Conservation (phyloP, 1,140 invertebrate genomes). For the Danaus melanippus region DNA sequence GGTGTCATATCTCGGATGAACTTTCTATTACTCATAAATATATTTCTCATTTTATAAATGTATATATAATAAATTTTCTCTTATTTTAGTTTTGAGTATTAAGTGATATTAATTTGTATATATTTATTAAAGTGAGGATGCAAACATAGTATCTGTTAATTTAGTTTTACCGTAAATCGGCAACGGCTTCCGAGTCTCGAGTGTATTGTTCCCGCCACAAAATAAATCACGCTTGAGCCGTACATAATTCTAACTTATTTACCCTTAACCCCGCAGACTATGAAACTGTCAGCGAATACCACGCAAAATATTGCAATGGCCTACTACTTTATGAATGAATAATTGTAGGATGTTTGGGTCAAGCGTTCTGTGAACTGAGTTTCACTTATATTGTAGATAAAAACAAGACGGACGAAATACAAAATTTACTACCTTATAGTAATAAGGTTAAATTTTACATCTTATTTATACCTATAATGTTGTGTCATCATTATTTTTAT, state of each 20-base stretch:
- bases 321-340: slow-evolving; percentile 9
- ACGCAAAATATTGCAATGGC: slow-evolving; percentile 12
- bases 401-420: too few relatives aligned
- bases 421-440: too few relatives aligned
- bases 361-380: slow-evolving; percentile 8
- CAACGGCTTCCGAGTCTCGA: slow-evolving; percentile 43
- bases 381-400: too few relatives aligned
- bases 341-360: slow-evolving; percentile 12
- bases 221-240: slow-evolving; percentile 55
- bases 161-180: slow-evolving; percentile 64
- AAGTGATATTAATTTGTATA: too few relatives aligned
- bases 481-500: too few relatives aligned
- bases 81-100: too few relatives aligned
- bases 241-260: slow-evolving; percentile 36
- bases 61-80: too few relatives aligned
- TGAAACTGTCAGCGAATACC: slow-evolving; percentile 18
- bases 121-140: neutral
- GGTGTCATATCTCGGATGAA: slow-evolving; percentile 39
- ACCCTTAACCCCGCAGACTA: slow-evolving; percentile 31
- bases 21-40: slow-evolving; percentile 50
- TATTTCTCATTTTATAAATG: neutral
- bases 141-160: slow-evolving; percentile 53
- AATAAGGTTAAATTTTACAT: too few relatives aligned
- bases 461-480: too few relatives aligned
- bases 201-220: slow-evolving; percentile 59